phyloP scores from a whole-genome alignment of 2,888 invertebrate species.

The Cantharis rustica region DNA sequence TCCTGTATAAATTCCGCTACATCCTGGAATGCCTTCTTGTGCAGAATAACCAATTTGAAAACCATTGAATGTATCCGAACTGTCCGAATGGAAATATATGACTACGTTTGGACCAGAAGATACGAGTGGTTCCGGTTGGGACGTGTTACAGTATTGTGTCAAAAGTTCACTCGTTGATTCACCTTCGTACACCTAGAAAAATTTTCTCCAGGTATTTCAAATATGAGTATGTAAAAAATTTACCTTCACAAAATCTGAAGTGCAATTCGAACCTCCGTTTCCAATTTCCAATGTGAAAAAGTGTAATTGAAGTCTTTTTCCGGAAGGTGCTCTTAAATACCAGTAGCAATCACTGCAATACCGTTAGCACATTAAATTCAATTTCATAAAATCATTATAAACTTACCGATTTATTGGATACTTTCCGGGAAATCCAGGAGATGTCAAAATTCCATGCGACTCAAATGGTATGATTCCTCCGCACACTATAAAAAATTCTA shows the following conservation, averaged over 20 bases:
- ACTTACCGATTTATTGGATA: slow-evolving; percentile 74
- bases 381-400: no score
- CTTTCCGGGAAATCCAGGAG: slow-evolving; percentile 86
- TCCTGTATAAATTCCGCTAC: slow-evolving; percentile 76
- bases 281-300: slow-evolving; percentile 79
- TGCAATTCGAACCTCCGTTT: slow-evolving; percentile 68
- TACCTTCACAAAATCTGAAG: slow-evolving; percentile 76
- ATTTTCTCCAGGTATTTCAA: not conserved
- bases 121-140: slow-evolving; percentile 72
- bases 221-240: slow-evolving; percentile 7
- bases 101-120: slow-evolving; percentile 67
- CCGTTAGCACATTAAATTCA: no score
- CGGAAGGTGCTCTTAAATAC: slow-evolving; percentile 68
- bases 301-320: slow-evolving; percentile 79
- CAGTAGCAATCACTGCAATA: slow-evolving; percentile 74
- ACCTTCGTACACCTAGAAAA: slow-evolving; percentile 62
- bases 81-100: slow-evolving; percentile 84
- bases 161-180: slow-evolving; percentile 58
- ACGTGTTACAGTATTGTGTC: slow-evolving; percentile 75
- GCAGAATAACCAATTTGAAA: slow-evolving; percentile 82
- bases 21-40: slow-evolving; percentile 77
- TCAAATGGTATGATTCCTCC: slow-evolving; percentile 67
- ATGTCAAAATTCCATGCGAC: slow-evolving; percentile 75
- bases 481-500: slow-evolving; percentile 58
- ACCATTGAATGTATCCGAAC: slow-evolving; percentile 68